Conservation (phyloP, 2,888 invertebrate species). For the Nudaria mundana region DNA sequence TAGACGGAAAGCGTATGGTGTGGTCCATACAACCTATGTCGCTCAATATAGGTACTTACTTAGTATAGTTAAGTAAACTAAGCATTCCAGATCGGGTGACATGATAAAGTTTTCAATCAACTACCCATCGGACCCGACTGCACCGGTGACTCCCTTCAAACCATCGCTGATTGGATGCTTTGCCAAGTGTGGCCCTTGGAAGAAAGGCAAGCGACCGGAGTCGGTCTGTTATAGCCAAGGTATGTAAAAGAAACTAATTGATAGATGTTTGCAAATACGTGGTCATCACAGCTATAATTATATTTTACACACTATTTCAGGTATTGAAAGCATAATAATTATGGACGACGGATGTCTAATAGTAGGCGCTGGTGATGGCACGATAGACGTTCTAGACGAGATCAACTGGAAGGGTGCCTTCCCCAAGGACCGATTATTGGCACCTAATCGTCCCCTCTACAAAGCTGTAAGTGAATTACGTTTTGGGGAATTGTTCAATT, state of each 20-base stretch:
- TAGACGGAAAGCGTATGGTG: too few species aligned
- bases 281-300: too few species aligned
- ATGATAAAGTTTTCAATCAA: constrained; percentile 76
- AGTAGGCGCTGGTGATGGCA: constrained; percentile 93
- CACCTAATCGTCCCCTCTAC: constrained; percentile 81
- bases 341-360: constrained; percentile 83
- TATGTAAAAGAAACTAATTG: too few species aligned
- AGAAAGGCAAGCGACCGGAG: constrained; percentile 77
- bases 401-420: constrained; percentile 74
- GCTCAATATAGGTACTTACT: too few species aligned
- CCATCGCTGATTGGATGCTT: constrained; percentile 84
- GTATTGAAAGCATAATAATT: constrained; percentile 84
- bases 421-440: constrained; percentile 62
- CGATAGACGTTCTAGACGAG: constrained; percentile 86
- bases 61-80: too few species aligned
- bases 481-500: too few species aligned
- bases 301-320: constrained; percentile 59
- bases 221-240: constrained; percentile 82
- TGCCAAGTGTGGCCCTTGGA: constrained; percentile 80
- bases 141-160: constrained; percentile 70
- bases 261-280: too few species aligned
- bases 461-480: constrained; percentile 74
- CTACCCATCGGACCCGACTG: constrained; percentile 79
- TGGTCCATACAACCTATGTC: too few species aligned
- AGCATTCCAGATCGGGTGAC: constrained; percentile 78